Conservation (phyloP, 2,888 invertebrate species). For the Globia sparganii region DNA sequence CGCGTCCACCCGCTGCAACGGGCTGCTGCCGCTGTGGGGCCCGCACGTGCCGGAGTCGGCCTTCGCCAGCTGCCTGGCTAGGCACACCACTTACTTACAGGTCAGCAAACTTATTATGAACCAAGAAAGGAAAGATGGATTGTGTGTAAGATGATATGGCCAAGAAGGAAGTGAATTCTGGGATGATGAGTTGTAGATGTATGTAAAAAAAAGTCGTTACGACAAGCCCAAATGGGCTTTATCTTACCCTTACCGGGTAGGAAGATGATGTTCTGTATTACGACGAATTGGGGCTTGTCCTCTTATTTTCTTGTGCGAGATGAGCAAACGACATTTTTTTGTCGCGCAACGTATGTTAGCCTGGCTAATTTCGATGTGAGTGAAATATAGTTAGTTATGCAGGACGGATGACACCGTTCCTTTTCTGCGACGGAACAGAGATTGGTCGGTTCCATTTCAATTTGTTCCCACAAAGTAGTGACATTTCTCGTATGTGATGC, state of each 20-base stretch:
- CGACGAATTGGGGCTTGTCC: background rate
- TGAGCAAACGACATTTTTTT: background rate
- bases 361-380: background rate
- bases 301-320: background rate
- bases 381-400: background rate
- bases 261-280: too few relatives aligned
- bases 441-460: background rate
- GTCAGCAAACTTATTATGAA: constrained; percentile 67
- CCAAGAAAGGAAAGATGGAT: background rate
- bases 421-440: background rate
- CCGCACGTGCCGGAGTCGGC: constrained; percentile 98
- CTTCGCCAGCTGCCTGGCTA: constrained; percentile 97
- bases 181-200: background rate
- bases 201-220: background rate
- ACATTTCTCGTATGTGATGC: constrained; percentile 39
- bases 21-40: constrained; percentile 98
- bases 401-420: background rate
- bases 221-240: too few relatives aligned
- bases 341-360: background rate
- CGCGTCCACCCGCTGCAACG: constrained; percentile 99
- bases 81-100: constrained; percentile 96
- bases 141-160: too few relatives aligned
- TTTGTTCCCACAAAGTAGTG: rapidly evolving
- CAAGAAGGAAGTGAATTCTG: too few relatives aligned
- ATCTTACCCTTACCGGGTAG: too few relatives aligned